Evolutionary conservation across 1,140 invertebrate genomes (phyloP).

Genomic region (Sarcophaga peregrina): DNA sequence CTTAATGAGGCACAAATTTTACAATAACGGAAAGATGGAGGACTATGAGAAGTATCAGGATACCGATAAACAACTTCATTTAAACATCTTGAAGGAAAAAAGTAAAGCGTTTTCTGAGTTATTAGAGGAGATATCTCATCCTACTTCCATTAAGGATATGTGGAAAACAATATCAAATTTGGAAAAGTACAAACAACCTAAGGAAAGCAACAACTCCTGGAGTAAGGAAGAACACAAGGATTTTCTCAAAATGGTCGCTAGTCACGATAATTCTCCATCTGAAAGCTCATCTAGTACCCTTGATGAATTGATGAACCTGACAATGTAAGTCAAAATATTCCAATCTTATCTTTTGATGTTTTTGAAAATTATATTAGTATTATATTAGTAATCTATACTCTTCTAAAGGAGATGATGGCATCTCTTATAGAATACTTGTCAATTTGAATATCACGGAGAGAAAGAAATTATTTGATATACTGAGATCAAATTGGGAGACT

Average conservation of each 20-base stretch:
- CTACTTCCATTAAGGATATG: neutral
- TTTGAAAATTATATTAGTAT: neutral
- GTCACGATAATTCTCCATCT: neutral
- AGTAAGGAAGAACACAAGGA: neutral
- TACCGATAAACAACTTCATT: neutral
- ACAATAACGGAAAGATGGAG: neutral
- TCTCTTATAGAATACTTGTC: neutral
- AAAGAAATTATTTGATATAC: neutral
- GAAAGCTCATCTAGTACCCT: neutral
- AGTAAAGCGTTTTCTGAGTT: neutral
- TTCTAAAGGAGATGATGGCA: neutral
- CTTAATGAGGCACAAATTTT: no score
- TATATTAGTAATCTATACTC: neutral
- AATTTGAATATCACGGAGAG: neutral
- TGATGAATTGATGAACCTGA: neutral
- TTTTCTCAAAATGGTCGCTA: neutral
- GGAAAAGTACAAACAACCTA: neutral
- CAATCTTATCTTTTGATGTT: neutral
- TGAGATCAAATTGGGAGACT: neutral
- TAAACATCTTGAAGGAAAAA: no score
- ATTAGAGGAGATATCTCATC: neutral
- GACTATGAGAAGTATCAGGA: neutral
- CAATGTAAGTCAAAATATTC: neutral
- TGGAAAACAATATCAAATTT: neutral
- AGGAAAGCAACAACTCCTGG: neutral